phyloP scores from a whole-genome alignment of 2,888 invertebrate genomes.

The Cylindroiulus punctatus region DNA sequence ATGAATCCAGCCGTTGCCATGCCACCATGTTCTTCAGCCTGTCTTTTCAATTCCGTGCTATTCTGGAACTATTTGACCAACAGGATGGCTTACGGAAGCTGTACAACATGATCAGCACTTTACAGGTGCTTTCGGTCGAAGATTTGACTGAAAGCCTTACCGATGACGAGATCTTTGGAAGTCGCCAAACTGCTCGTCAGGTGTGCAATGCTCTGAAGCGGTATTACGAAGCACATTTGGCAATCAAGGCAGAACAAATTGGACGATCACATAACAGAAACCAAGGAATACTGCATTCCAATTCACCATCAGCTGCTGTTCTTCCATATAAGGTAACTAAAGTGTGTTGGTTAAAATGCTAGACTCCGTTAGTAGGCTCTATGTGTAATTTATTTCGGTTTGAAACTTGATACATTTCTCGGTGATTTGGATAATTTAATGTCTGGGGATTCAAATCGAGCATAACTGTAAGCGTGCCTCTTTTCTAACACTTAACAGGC shows the following conservation, averaged over 20 bases:
- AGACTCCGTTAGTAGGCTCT: not conserved
- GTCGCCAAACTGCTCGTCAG: constrained; percentile 88
- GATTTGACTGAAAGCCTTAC: constrained; percentile 70
- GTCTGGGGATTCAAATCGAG: no score
- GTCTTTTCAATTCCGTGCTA: constrained; percentile 90
- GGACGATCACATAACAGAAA: constrained; percentile 64
- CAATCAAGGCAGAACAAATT: constrained; percentile 79
- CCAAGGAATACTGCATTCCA: constrained; percentile 69
- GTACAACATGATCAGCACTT: constrained; percentile 90
- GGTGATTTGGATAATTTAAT: no score
- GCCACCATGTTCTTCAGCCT: constrained; percentile 98
- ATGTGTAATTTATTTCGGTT: no score
- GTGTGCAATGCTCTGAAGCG: constrained; percentile 88
- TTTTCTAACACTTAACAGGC: constrained; percentile 64
- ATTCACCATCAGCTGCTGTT: constrained; percentile 62
- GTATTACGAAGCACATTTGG: constrained; percentile 91
- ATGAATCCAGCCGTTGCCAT: constrained; percentile 97
- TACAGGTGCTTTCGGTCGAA: constrained; percentile 83
- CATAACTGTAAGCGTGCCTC: not conserved
- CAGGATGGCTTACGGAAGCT: constrained; percentile 92
- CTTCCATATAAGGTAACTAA: constrained; percentile 68
- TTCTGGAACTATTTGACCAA: constrained; percentile 93
- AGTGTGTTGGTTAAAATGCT: not conserved
- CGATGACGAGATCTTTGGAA: constrained; percentile 91
- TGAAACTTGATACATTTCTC: no score